A percentile compares a stretch with the other conserved stretches of the same genome.
Conservation (phyloP, 2,797 vertebrate species). For the Lacerta bilineata region DNA sequence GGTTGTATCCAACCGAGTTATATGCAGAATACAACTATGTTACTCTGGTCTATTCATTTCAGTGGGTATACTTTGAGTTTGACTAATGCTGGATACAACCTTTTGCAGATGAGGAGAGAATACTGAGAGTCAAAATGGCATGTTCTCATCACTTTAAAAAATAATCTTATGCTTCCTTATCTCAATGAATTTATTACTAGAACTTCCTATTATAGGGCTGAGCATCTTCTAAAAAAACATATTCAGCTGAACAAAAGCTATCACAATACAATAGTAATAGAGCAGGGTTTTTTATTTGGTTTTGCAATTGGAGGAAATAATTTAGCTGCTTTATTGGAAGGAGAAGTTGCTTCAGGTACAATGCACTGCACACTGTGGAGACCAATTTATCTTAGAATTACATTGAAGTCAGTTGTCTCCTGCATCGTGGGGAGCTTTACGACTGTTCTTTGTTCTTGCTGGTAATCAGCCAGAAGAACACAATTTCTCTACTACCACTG, state of each 20-base stretch:
- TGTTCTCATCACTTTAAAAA: neutral
- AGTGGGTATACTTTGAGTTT: too few species aligned
- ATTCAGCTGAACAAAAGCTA: neutral
- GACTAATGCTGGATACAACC: too few species aligned
- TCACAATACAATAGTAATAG: conserved; percentile 10
- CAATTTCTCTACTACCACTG: neutral
- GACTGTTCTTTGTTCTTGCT: conserved; percentile 22
- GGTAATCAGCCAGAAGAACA: conserved; percentile 6
- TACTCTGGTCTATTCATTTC: too few species aligned
- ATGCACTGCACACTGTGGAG: neutral
- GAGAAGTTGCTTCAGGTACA: conserved; percentile 25
- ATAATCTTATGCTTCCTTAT: neutral
- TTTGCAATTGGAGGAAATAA: neutral
- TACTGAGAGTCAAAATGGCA: neutral
- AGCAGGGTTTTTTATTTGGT: neutral
- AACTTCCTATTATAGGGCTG: neutral
- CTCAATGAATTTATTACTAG: neutral
- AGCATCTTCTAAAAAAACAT: neutral
- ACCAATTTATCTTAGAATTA: conserved; percentile 26
- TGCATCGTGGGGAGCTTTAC: neutral
- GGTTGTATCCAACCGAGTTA: too few species aligned
- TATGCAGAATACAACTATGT: too few species aligned
- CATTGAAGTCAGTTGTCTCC: neutral
- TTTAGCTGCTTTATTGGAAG: conserved; percentile 6
- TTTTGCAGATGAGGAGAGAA: neutral